Evolutionary conservation across 2,113 vertebrate species (phyloP).

Genomic region (Antidorcas marsupialis): DNA sequence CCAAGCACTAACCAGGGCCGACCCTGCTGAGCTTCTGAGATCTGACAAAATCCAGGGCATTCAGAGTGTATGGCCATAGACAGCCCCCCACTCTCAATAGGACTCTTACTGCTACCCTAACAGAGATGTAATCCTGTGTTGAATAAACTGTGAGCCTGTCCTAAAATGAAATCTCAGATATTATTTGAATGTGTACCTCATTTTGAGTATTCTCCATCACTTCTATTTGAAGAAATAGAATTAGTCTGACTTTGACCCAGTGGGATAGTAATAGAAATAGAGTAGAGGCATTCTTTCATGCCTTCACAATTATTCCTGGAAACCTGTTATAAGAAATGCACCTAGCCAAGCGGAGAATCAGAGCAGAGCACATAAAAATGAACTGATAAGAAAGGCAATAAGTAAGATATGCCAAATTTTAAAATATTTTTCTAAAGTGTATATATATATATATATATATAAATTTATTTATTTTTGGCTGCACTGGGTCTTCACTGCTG

Average conservation of each 20-base stretch:
- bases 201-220: neutral
- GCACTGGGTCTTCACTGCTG: neutral
- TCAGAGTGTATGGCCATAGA: neutral
- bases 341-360: neutral
- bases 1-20: neutral
- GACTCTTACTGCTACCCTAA: neutral
- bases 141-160: neutral
- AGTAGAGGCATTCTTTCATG: neutral
- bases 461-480: neutral
- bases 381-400: neutral
- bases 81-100: neutral
- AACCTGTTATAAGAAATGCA: neutral
- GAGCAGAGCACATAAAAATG: neutral
- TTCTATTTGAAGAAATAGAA: slow-evolving; percentile 26
- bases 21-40: neutral
- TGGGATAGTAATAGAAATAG: neutral
- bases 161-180: neutral
- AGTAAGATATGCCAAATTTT: neutral
- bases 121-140: neutral
- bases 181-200: slow-evolving; percentile 5
- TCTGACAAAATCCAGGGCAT: neutral
- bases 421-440: neutral
- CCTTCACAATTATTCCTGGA: neutral
- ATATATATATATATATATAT: neutral
- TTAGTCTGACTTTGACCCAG: neutral